Base-by-base conservation (phyloP, 2,888 invertebrate species). In the Pachliopta kotzebuea region DNA sequence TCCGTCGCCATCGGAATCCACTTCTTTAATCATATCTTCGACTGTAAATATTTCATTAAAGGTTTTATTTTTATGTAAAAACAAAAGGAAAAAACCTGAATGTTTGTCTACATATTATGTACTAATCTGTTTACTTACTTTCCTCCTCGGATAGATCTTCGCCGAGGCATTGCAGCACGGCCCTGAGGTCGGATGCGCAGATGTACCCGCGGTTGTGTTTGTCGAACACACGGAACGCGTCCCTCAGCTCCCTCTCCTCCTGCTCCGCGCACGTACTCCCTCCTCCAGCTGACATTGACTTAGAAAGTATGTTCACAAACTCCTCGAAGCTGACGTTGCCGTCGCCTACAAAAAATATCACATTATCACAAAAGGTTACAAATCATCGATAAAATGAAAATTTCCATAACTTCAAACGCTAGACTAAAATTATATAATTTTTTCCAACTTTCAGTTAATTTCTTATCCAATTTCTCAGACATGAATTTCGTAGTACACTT, bases 1-100 rank as follows among this genome's bases (percentile, higher is more conserved):
- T 2, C 98, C 98, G 81, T 98, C 98, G 1, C 98, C 98, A 81
- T 98, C 97, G 2, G 98, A 96, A 79, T 98, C 98, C 9, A 98
- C 98, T 90, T 98, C 98, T 79, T 97, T 97, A 78, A 98, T 98
- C 98, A 98, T 98, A 81, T 98, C 98, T 84, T 98, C 98, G 86
- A 98, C 98, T 98, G 89, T 60, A 93, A 93, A 66, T 14, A 66
- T 14, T 37, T 14, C 8, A 9, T 8, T 31, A 37, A 1, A 37
- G 11, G 37, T 2, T 45, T n/a, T n/a, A 45, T 6, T n/a, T 14
- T 45, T 18, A n/a, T 45, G 7, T n/a, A n/a, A 1, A n/a, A 45
- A n/a, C n/a, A 26, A 26, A 26, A 4, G 37, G 11, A 37, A 37
- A 11, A 37, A 18, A n/a, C 8, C n/a, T 7, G 8, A 18, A 6